Conservation (phyloP, 2,888 invertebrate genomes). For the Xanthorhoe designata region DNA sequence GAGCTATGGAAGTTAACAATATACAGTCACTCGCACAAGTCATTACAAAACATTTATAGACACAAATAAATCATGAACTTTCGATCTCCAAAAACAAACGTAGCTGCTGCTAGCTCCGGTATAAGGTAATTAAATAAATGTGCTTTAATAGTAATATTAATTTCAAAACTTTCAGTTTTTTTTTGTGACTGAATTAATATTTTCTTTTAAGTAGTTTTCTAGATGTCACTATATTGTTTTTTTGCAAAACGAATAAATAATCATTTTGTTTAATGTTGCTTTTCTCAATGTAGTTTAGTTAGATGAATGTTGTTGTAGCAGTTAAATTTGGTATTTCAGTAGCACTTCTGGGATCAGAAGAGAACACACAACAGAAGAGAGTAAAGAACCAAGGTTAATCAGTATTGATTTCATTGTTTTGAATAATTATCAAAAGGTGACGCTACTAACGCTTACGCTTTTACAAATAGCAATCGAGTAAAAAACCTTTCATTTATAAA, state of each 20-base stretch:
- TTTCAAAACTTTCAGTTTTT: background rate
- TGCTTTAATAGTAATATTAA: background rate
- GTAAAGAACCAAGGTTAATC: too few relatives aligned
- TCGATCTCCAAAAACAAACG: background rate
- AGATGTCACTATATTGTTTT: background rate
- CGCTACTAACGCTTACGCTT: too few relatives aligned
- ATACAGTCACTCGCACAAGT: constrained; percentile 31
- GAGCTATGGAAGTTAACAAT: constrained; percentile 25
- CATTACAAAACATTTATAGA: constrained; percentile 1
- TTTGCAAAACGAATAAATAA: background rate
- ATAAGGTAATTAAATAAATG: constrained; percentile 21
- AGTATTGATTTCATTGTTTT: too few relatives aligned
- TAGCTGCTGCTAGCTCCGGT: constrained; percentile 14
- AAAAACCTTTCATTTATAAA: too few relatives aligned
- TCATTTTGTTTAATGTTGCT: background rate
- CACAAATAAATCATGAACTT: background rate
- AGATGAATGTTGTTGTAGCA: too few relatives aligned
- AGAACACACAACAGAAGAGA: too few relatives aligned
- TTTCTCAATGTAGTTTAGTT: background rate
- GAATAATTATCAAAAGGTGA: too few relatives aligned
- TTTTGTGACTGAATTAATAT: background rate
- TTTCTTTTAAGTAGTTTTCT: background rate
- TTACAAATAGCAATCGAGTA: too few relatives aligned
- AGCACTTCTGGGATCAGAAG: too few relatives aligned
- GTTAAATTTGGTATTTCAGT: too few relatives aligned